These are phyloP conservation scores for Choloepus hoffmanni DNA, from an alignment of 2,113 vertebrate genomes.

Conservation along the genomic window DNA sequence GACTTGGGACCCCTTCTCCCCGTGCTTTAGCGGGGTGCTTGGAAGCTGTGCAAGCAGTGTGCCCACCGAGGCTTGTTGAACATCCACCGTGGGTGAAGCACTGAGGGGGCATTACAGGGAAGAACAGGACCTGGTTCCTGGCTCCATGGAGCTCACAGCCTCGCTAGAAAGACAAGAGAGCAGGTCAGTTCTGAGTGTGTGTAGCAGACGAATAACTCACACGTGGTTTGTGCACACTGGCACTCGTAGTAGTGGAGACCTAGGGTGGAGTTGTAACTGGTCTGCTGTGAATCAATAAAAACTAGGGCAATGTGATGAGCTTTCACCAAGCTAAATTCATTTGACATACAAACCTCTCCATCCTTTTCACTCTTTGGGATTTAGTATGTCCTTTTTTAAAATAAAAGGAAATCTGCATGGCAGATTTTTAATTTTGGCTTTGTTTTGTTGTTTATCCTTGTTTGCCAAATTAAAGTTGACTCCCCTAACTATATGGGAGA, in stretches of 20 bases:
- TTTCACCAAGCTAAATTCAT: too few species aligned
- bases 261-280: accelerated
- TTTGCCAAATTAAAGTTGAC: not conserved
- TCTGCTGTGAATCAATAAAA: not conserved
- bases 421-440: not conserved
- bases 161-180: accelerated
- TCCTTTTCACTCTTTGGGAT: not conserved
- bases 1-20: not conserved
- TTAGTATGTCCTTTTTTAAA: not conserved
- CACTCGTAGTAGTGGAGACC: accelerated
- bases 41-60: accelerated
- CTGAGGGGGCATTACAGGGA: not conserved
- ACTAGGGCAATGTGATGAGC: accelerated
- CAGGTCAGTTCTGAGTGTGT: accelerated
- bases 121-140: not conserved
- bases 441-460: not conserved
- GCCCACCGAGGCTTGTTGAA: not conserved
- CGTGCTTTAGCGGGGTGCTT: not conserved
- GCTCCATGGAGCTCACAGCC: not conserved
- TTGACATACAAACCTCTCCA: accelerated
- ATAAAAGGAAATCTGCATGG: not conserved
- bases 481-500: not conserved
- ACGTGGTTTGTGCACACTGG: accelerated
- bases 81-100: accelerated
- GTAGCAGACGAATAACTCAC: not conserved